phyloP scores from a whole-genome alignment of 2,888 invertebrate species.

The Parasteatoda lunata region DNA sequence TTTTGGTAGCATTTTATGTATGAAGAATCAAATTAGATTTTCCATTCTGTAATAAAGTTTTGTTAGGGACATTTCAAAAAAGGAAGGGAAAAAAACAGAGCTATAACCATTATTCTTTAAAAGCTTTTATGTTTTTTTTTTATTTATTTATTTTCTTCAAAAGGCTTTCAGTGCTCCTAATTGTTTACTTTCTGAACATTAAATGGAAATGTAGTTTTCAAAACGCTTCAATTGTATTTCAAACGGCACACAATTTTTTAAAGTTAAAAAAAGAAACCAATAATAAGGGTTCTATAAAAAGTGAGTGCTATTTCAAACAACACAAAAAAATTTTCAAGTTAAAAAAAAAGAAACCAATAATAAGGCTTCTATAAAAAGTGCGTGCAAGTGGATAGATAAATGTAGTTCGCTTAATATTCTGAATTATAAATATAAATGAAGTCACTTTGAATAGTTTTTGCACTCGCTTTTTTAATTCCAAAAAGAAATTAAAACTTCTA shows the following conservation, averaged over 20 bases:
- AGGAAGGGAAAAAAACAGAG: slow-evolving; percentile 1
- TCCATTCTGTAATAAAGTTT: slow-evolving; percentile 25
- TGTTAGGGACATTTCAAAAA: slow-evolving; percentile 11
- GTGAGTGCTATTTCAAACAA: too few relatives aligned
- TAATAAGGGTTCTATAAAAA: too few relatives aligned
- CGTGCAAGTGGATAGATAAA: too few relatives aligned
- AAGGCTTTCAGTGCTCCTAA: slow-evolving; percentile 27
- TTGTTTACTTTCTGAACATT: slow-evolving; percentile 36
- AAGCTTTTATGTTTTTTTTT: slow-evolving; percentile 41
- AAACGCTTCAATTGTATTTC: slow-evolving; percentile 26
- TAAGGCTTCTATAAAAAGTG: too few relatives aligned
- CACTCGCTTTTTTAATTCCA: too few relatives aligned
- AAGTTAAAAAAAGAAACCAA: too few relatives aligned
- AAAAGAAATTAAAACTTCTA: too few relatives aligned
- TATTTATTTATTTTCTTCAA: slow-evolving; percentile 1
- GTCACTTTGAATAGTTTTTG: too few relatives aligned
- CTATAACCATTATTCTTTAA: slow-evolving; percentile 33
- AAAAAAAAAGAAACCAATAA: too few relatives aligned
- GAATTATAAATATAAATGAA: too few relatives aligned
- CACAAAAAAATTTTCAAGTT: too few relatives aligned
- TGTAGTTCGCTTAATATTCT: too few relatives aligned
- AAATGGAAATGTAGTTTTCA: slow-evolving; percentile 35
- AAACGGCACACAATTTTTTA: not conserved
- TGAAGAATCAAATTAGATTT: slow-evolving; percentile 46
- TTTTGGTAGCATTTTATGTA: slow-evolving; percentile 23